Conservation (phyloP, 2,888 invertebrate species). For the Amphimallon solstitiale region DNA sequence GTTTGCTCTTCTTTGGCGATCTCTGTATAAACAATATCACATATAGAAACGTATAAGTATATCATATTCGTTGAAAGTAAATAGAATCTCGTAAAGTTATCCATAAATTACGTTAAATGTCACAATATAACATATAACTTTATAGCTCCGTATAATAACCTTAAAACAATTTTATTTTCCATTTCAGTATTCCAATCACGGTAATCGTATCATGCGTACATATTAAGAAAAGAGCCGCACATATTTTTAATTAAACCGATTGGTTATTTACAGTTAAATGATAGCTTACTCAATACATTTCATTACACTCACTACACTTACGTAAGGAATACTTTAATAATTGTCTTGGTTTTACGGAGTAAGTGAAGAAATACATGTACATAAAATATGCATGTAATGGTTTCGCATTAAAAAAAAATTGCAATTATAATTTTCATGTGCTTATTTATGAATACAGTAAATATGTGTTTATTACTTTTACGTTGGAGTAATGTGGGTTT, state of each 20-base stretch:
- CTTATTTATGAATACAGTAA: too few species aligned
- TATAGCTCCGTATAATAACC: constrained; percentile 35
- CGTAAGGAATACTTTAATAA: constrained; percentile 5
- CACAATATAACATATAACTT: constrained; percentile 44
- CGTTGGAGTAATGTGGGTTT: not conserved
- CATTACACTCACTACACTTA: not conserved
- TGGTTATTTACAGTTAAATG: constrained; percentile 16
- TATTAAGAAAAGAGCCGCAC: not conserved
- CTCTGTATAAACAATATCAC: too few species aligned
- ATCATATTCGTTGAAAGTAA: constrained; percentile 30
- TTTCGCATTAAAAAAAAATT: not conserved
- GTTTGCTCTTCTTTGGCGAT: too few species aligned
- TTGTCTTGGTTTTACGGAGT: not conserved
- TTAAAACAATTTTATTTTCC: constrained; percentile 15
- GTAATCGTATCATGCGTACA: not conserved
- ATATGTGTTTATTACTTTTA: constrained; percentile 18
- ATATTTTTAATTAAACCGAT: constrained; percentile 2
- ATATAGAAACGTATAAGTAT: constrained; percentile 5
- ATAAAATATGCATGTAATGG: not conserved
- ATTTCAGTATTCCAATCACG: constrained; percentile 7
- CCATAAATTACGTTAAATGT: constrained; percentile 43
- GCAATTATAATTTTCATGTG: not conserved
- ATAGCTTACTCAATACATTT: constrained; percentile 11
- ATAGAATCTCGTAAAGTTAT: constrained; percentile 40
- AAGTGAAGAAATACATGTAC: not conserved